A percentile compares a stretch with the other conserved stretches of the same genome.
These are phyloP conservation scores for Pygoscelis adeliae DNA, from an alignment of 2,113 vertebrate genomes.

Conservation along the genomic window DNA sequence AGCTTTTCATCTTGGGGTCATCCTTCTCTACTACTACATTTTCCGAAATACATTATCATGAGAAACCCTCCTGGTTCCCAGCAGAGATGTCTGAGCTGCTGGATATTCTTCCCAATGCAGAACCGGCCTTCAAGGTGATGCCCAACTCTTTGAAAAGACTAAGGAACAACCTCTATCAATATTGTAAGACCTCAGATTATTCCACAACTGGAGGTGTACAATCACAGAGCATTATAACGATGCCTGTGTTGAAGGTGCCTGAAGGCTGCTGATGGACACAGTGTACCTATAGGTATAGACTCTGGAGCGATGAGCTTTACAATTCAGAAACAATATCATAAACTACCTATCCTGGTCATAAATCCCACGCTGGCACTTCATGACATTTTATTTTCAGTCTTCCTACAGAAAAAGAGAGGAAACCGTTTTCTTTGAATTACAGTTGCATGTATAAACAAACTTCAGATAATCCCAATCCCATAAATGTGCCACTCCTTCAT, in stretches of 20 bases:
- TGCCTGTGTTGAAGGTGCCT: not conserved
- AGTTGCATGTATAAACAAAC: not conserved
- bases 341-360: not conserved
- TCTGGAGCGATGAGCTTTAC: not conserved
- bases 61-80: not conserved
- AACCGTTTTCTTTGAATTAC: not conserved
- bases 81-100: not conserved
- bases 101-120: not conserved
- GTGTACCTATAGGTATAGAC: not conserved
- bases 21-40: not conserved
- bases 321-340: not conserved
- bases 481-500: not conserved
- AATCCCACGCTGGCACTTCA: not conserved
- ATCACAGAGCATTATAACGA: not conserved
- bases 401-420: not conserved
- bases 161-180: not conserved
- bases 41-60: not conserved
- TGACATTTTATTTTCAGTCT: not conserved
- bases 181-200: not conserved
- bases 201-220: not conserved
- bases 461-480: not conserved
- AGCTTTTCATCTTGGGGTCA: not conserved
- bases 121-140: not conserved
- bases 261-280: not conserved
- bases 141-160: not conserved